phyloP scores from a whole-genome alignment of 2,113 vertebrate species.

The Pagrus major region DNA sequence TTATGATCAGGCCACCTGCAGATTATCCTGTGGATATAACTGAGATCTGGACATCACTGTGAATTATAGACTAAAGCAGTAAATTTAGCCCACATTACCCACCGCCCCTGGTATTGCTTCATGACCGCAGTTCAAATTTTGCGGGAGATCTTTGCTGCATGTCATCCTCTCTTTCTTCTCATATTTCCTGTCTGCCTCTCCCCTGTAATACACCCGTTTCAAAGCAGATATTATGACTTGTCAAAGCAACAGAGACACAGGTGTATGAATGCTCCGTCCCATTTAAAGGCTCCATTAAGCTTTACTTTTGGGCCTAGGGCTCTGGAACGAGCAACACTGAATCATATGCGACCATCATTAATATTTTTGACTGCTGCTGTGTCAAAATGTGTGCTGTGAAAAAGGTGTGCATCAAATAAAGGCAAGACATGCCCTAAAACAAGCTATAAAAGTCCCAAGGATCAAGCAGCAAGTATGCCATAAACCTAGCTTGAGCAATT shows the following conservation, averaged over 20 bases:
- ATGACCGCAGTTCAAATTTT: background rate
- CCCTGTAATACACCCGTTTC: background rate
- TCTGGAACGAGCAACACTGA: background rate
- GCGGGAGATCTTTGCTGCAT: background rate
- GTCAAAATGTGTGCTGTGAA: background rate
- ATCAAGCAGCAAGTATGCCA: background rate
- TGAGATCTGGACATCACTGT: no score
- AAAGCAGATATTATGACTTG: background rate
- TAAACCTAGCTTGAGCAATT: background rate
- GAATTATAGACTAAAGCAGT: no score
- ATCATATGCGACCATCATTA: background rate
- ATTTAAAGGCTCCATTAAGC: background rate
- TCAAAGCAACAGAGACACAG: background rate
- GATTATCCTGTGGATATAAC: no score
- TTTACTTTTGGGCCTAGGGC: background rate
- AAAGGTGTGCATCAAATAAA: background rate
- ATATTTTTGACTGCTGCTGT: background rate
- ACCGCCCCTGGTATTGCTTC: no score
- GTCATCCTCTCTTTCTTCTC: background rate
- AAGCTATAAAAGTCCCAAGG: background rate
- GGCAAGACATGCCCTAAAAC: no score
- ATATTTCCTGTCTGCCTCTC: background rate
- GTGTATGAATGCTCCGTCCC: background rate
- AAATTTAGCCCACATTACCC: no score
- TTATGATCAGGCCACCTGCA: no score